These are phyloP conservation scores for Agelastica alni DNA, from an alignment of 2,888 invertebrate species.

Conservation along the genomic window DNA sequence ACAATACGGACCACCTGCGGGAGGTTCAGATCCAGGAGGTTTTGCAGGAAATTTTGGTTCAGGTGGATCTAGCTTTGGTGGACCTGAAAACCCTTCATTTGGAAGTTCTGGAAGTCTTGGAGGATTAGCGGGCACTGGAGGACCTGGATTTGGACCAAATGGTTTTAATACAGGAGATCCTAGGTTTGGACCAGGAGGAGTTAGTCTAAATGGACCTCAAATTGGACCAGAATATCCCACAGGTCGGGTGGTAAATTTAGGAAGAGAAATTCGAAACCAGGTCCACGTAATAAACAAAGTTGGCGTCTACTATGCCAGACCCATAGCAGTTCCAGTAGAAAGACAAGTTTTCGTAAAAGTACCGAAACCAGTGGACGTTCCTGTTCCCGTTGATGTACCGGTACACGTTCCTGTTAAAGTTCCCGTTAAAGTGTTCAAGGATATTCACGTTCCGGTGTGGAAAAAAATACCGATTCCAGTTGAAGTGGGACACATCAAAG, in stretches of 20 bases:
- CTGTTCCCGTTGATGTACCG: conserved; percentile 51
- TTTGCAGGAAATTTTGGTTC: background rate
- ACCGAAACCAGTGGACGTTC: conserved; percentile 48
- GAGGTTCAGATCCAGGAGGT: conserved; percentile 3
- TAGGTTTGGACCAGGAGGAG: background rate
- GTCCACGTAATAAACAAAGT: conserved; percentile 56
- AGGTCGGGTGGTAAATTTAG: conserved; percentile 34
- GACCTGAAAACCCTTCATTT: background rate
- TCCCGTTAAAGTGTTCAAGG: conserved; percentile 57
- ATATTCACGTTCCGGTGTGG: conserved; percentile 44
- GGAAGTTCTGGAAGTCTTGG: background rate
- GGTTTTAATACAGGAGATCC: too few species aligned
- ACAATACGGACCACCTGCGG: conserved; percentile 4
- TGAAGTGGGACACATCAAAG: conserved; percentile 47
- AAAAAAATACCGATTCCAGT: conserved; percentile 37
- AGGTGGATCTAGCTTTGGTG: conserved; percentile 7
- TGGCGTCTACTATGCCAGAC: conserved; percentile 59
- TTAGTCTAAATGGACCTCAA: background rate
- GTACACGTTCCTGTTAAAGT: conserved; percentile 58
- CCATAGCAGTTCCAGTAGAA: conserved; percentile 56
- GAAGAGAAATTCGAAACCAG: conserved; percentile 42
- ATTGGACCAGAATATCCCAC: conserved; percentile 19
- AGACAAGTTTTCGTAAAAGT: conserved; percentile 50
- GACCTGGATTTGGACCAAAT: background rate
- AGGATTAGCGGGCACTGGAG: background rate